Percentiles rank a stretch among this genome's conserved stretches.
Conservation (phyloP, 2,797 vertebrate genomes). For the Myotis findleyi region DNA sequence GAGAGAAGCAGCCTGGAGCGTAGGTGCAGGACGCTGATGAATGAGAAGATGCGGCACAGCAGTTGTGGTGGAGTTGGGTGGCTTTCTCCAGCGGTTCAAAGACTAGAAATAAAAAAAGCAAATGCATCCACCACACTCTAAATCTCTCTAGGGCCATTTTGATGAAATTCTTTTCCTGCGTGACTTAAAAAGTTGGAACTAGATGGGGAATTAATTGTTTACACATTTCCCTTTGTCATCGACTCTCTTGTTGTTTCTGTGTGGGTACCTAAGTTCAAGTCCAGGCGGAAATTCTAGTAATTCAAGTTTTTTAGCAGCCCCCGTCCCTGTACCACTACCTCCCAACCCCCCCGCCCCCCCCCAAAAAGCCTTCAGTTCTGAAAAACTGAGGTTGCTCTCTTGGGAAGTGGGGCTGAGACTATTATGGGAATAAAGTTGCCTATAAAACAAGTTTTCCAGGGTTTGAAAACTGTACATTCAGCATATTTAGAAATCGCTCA, state of each 20-base stretch:
- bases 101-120: slow-evolving; percentile 37
- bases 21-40: background rate
- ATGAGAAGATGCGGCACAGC: background rate
- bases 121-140: background rate
- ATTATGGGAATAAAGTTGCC: slow-evolving; percentile 13
- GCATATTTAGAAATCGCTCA: slow-evolving; percentile 1
- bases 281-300: background rate
- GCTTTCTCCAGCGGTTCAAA: background rate
- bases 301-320: background rate
- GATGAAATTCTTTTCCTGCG: slow-evolving; percentile 58
- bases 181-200: slow-evolving; percentile 27
- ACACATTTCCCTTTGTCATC: slow-evolving; percentile 23
- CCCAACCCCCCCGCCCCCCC: fast-evolving
- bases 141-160: slow-evolving; percentile 14
- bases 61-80: background rate
- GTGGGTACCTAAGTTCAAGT: background rate
- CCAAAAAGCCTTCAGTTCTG: background rate
- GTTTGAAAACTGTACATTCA: slow-evolving; percentile 46
- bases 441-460: slow-evolving; percentile 39
- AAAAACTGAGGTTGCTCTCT: background rate
- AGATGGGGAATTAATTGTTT: slow-evolving; percentile 15
- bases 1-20: background rate
- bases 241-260: background rate
- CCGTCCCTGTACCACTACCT: background rate
- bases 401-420: background rate